Conservation (phyloP, 2,888 invertebrate genomes). For the Sarcophaga caerulescens region DNA sequence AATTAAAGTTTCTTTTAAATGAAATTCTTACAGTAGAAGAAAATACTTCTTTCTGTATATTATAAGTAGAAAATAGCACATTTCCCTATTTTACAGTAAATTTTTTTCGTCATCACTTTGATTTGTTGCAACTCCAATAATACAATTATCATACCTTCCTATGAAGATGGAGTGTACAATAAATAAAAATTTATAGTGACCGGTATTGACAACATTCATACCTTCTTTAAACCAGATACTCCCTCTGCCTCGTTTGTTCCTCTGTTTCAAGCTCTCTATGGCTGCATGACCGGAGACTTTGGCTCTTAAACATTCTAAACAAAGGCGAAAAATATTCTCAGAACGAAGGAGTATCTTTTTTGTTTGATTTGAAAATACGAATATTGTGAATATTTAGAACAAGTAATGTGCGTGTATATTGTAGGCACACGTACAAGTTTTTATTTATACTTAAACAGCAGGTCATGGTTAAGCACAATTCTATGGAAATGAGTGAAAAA, state of each 20-base stretch:
- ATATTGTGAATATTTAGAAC: constrained; percentile 28
- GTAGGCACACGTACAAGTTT: constrained; percentile 5
- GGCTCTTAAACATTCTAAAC: background rate
- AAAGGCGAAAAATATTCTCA: background rate
- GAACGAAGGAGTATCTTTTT: background rate
- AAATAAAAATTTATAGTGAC: constrained; percentile 21
- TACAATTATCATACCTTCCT: background rate
- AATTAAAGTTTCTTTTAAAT: no score
- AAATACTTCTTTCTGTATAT: no score
- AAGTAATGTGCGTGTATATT: background rate
- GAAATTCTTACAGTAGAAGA: no score
- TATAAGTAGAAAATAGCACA: no score
- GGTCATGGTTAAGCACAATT: constrained; percentile 34
- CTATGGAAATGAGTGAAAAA: background rate
- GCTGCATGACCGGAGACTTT: background rate
- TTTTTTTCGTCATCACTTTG: background rate
- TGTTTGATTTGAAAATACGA: background rate
- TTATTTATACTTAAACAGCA: constrained; percentile 5
- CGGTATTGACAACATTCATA: constrained; percentile 36
- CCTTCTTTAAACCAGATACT: constrained; percentile 19
- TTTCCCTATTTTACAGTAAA: background rate
- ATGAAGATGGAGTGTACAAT: background rate
- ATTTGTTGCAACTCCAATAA: background rate
- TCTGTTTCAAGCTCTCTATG: background rate
- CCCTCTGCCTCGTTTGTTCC: background rate